Evolutionary conservation across 2,888 invertebrate species (phyloP), one percentile per base, ranked within the genome.

Genomic region (Homarus gammarus): DNA sequence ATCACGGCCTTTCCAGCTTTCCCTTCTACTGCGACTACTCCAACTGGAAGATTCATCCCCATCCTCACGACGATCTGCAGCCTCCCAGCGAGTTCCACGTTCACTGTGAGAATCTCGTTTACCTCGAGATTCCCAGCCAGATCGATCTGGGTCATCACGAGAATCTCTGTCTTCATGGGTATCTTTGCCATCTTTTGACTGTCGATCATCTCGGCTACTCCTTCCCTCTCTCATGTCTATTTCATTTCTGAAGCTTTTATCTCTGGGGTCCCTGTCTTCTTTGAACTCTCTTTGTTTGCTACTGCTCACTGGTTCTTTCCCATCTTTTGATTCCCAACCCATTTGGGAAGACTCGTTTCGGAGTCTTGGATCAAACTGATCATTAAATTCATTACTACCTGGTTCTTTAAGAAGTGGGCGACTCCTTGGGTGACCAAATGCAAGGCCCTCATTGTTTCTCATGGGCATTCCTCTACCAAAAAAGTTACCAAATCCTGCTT

Each of bases 1-100:
- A 27, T 92, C 92, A n/a, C 92, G 92, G 33, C 92, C 92, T 33
- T 92, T 86, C 86, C 93, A 93, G 87, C 93, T 92, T 75, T 93
- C 92, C 72, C 93, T 92, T 44, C 94, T 93, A 36, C 75, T 72
- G 1, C 88, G 75, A 12, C 77, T 36, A 27, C 36, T 33, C 64
- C 83, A 77, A 2, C 68, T 70, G 1, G 56, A 36, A 22, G 64
- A 31, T 22, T 87, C 82, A 31, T 77, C 68, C 0, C 8, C 33
- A 10, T 49, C 70, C 10, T 56, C 82, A 56, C 40, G 81, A 8
- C 70, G 27, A 44, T 49, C 77, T 40, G 31, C 38, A n/a, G 49
- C 84, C 18, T 70, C 83, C 75, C 85, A 75, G 1, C 75, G 70
- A 31, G 70, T 49, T 44, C 73, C 78, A 44, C 40, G 33, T 8